Conservation (phyloP, 2,113 vertebrate genomes). For the Toxotes jaculatrix region DNA sequence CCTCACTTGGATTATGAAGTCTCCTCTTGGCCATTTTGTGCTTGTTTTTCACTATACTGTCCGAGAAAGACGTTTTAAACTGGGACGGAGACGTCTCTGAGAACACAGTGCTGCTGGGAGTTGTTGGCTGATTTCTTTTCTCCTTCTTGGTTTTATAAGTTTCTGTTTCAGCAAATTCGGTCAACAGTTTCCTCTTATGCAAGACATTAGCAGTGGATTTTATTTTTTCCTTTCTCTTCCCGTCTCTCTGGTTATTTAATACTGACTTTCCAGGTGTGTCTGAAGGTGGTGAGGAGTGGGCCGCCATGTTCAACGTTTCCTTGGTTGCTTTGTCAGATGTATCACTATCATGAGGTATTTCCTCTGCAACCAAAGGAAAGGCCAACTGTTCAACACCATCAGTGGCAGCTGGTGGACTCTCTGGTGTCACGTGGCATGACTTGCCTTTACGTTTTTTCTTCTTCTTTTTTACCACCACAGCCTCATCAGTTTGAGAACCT, state of each 20-base stretch:
- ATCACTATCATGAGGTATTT: not conserved
- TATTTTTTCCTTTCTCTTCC: constrained; percentile 19
- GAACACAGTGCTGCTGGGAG: not conserved
- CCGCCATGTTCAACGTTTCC: not conserved
- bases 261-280: not conserved
- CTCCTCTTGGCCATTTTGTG: not conserved
- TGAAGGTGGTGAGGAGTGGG: not conserved
- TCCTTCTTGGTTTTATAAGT: not conserved
- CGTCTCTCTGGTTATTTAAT: not conserved
- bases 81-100: not conserved
- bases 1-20: constrained; percentile 26
- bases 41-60: not conserved
- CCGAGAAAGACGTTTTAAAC: not conserved
- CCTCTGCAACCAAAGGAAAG: too few relatives aligned
- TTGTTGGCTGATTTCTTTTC: not conserved
- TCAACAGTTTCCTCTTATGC: not conserved
- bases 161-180: not conserved
- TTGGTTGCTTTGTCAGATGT: not conserved
- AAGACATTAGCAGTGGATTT: not conserved
- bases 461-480: not conserved
- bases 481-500: not conserved
- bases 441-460: not conserved
- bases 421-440: not conserved
- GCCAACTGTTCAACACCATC: not conserved
- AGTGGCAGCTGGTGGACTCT: not conserved